Evolutionary conservation across 2,113 vertebrate genomes (phyloP).

Genomic region (Suncus etruscus): DNA sequence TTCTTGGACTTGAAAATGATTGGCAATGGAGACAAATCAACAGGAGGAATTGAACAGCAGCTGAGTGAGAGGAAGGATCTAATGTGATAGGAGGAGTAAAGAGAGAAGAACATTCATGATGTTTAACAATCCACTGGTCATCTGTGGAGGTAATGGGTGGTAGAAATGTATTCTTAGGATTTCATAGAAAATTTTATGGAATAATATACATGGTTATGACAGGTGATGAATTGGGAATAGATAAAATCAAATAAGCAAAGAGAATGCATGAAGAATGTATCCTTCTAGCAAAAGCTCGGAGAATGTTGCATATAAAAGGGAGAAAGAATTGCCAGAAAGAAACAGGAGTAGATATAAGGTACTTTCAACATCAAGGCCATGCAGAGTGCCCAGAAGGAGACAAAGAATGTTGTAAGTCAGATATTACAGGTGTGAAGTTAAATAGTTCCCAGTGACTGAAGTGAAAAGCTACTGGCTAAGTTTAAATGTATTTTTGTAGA

Average conservation of each 20-base stretch:
- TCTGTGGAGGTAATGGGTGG: not conserved
- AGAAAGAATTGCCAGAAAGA: not conserved
- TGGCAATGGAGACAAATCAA: not conserved
- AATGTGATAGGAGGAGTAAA: not conserved
- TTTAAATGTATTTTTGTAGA: not conserved
- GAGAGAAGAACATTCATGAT: not conserved
- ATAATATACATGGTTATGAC: not conserved
- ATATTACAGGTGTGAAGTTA: not conserved
- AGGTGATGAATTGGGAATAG: not conserved
- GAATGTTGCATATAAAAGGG: not conserved
- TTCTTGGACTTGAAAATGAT: constrained; percentile 22
- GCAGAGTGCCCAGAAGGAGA: not conserved
- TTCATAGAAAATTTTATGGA: not conserved
- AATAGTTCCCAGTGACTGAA: not conserved
- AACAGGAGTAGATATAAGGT: too few species aligned
- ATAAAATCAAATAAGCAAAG: not conserved
- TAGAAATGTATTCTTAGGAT: not conserved
- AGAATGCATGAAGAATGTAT: not conserved
- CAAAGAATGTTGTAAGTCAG: not conserved
- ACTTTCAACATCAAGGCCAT: not conserved
- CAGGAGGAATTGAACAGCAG: not conserved
- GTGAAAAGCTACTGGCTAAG: not conserved
- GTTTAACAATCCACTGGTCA: not conserved
- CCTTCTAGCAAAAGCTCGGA: not conserved
- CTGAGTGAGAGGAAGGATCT: not conserved